Percentiles rank a stretch among this genome's conserved stretches.
These are phyloP conservation scores for Dryadula phaetusa DNA, from an alignment of 2,888 invertebrate species.

Conservation along the genomic window DNA sequence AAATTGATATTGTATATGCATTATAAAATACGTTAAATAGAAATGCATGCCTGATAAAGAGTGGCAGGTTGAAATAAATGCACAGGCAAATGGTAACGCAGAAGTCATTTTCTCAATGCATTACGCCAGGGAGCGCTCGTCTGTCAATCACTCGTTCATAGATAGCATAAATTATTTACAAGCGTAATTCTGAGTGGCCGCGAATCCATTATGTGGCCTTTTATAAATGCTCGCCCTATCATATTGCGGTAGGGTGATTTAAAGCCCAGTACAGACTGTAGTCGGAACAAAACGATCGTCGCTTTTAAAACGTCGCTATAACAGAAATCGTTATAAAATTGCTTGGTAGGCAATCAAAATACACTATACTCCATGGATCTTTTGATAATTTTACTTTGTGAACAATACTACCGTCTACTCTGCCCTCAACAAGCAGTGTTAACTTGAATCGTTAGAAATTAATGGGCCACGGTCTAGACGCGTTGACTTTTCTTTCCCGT, in stretches of 20 bases:
- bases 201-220: conserved; percentile 76
- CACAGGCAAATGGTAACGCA: conserved; percentile 37
- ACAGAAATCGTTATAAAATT: conserved; percentile 8
- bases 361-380: not conserved
- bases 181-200: conserved; percentile 74
- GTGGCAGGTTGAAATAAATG: conserved; percentile 41
- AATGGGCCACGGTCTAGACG: conserved; percentile 71
- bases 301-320: conserved; percentile 18
- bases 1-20: conserved; percentile 3
- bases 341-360: not conserved
- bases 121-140: conserved; percentile 58
- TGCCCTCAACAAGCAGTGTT: conserved; percentile 61
- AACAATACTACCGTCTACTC: not conserved
- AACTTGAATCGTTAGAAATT: conserved; percentile 73
- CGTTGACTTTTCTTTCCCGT: conserved; percentile 56
- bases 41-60: conserved; percentile 33
- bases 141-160: conserved; percentile 78
- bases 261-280: conserved; percentile 33
- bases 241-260: conserved; percentile 57
- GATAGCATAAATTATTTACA: conserved; percentile 80
- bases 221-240: conserved; percentile 57
- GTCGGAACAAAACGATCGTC: conserved; percentile 23
- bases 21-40: conserved; percentile 31
- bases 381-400: not conserved
- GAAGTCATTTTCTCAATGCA: conserved; percentile 44